Evolutionary conservation across 2,888 invertebrate species (phyloP), one percentile per base, ranked within the genome.

Genomic region (Agonopterix alstromeriana): DNA sequence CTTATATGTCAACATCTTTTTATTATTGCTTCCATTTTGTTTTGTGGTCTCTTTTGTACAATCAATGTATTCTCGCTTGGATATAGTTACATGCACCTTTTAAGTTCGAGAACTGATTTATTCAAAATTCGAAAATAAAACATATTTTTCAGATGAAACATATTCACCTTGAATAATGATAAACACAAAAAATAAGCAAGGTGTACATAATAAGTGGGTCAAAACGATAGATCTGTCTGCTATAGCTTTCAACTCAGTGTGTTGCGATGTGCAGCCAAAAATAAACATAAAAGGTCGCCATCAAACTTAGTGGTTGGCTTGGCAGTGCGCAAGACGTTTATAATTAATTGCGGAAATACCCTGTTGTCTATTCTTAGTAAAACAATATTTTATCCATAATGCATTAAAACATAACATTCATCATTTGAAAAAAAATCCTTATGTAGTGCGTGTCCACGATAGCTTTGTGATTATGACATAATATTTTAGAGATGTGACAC

Each of bases 201-300:
- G 44, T 50, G 45, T 48, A 45, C 35, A 35, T 42, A 45, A 38
- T 65, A 83, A 79, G 71, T 83, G 63, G 82, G 82, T 82, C 82
- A 80, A 58, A 61, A 61, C 63, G 57, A 70, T 72, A 73, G 67
- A 73, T 57, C 60, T 62, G 75, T 71, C 71, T 69, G 57, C 58
- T 56, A 60, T 63, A 61, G 67, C 65, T 71, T 68, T 71, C 66
- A 62, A 63, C 65, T 58, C 60, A 51, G 57, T 55, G 60, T 61
- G 66, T 53, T 65, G 65, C 65, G 70, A 73, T 71, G 69, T 66
- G 70, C 57, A 55, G 73, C 81, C 67, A 67, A 66, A 83, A 86
- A 85, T 85, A 86, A 77, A 78, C 71, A 65, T 66, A 69, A 85
- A 85, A 84, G 83, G 83, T 86, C 83, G 69, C 64, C 69, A 69